These are phyloP conservation scores for Xestia c-nigrum DNA, from an alignment of 2,888 invertebrate genomes.

Conservation along the genomic window DNA sequence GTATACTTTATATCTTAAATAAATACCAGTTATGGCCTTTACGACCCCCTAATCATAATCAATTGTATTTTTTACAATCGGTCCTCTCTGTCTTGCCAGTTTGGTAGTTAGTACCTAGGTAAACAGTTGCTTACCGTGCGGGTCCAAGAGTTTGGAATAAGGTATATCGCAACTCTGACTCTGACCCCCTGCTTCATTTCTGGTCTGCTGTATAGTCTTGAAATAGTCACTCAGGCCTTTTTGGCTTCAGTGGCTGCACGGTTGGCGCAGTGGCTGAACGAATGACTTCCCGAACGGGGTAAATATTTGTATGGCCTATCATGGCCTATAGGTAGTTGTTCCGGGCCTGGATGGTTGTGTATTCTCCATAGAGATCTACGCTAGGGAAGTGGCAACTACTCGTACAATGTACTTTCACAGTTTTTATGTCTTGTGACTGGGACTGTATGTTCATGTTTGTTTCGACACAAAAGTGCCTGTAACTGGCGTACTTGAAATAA, in stretches of 20 bases:
- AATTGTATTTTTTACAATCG: not conserved
- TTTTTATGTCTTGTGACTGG: too few relatives aligned
- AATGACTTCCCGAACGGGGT: not conserved
- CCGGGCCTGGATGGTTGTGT: not conserved
- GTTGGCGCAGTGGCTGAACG: not conserved
- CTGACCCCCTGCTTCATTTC: not conserved
- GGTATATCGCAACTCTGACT: not conserved
- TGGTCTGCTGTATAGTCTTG: not conserved
- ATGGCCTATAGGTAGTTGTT: not conserved
- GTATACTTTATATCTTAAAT: not conserved
- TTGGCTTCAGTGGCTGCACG: not conserved
- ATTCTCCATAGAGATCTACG: too few relatives aligned
- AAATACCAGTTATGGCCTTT: not conserved
- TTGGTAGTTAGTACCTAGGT: not conserved
- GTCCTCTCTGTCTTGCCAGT: not conserved
- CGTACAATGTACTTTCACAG: too few relatives aligned
- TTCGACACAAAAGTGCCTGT: too few relatives aligned
- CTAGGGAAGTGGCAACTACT: too few relatives aligned
- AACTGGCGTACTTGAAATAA: too few relatives aligned
- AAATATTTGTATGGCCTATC: not conserved
- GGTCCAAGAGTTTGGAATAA: not conserved
- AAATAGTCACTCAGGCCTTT: not conserved
- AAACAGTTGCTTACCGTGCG: not conserved
- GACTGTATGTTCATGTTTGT: too few relatives aligned
- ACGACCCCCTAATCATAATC: not conserved